A percentile compares a stretch with the other conserved stretches of the same genome.
These are phyloP conservation scores for Pyralis farinalis DNA, from an alignment of 2,888 invertebrate species.

Conservation along the genomic window DNA sequence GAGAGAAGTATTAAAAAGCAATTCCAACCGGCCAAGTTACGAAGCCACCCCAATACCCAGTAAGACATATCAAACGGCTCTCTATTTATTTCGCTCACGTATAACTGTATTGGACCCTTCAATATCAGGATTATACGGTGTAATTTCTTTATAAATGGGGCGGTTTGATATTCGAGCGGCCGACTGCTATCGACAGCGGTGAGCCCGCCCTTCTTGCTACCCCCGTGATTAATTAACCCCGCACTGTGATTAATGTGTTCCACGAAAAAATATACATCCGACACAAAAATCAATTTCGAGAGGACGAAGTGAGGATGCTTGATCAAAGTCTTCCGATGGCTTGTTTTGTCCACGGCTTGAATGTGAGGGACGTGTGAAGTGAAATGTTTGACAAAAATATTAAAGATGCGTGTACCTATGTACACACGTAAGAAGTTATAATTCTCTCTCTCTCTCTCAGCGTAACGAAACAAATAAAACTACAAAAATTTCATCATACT, in stretches of 20 bases:
- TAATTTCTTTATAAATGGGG: slow-evolving; percentile 31
- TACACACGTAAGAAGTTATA: no score
- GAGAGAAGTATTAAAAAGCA: no score
- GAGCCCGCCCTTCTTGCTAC: slow-evolving; percentile 41
- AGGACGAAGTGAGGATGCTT: neutral
- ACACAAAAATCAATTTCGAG: slow-evolving; percentile 43
- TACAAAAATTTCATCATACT: no score
- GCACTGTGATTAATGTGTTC: slow-evolving; percentile 50
- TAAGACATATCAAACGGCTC: neutral
- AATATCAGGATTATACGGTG: slow-evolving; percentile 12
- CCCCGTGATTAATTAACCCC: slow-evolving; percentile 55
- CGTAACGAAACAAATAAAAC: no score
- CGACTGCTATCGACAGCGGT: slow-evolving; percentile 49
- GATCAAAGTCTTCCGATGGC: no score
- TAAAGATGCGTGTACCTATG: no score
- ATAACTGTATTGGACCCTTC: neutral
- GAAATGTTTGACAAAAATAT: no score
- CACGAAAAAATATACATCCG: slow-evolving; percentile 40
- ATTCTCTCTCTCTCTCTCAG: no score
- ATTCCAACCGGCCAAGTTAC: no score
- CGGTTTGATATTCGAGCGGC: slow-evolving; percentile 15
- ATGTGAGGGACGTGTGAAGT: no score
- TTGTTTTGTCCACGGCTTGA: no score
- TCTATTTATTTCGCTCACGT: neutral
- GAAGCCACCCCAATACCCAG: no score